phyloP scores from a whole-genome alignment of 2,113 vertebrate species.

The Naja naja region DNA sequence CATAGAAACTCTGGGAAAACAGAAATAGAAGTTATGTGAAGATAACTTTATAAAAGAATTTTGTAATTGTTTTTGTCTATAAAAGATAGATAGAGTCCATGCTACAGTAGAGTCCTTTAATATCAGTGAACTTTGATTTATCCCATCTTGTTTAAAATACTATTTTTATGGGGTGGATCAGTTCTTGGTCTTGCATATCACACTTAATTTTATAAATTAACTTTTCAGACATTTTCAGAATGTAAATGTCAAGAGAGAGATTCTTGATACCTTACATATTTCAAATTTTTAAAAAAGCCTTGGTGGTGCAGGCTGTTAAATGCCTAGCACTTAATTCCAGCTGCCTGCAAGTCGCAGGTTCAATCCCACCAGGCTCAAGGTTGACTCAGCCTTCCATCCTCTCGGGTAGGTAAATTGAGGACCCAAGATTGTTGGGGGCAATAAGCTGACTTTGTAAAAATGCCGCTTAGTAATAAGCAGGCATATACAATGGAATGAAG shows the following conservation, averaged over 20 bases:
- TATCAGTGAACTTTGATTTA: not conserved
- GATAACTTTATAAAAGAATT: not conserved
- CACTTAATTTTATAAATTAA: not conserved
- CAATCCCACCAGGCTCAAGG: no score
- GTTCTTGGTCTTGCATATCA: not conserved
- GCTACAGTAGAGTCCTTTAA: not conserved
- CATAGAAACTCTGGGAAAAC: not conserved
- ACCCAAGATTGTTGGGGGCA: no score
- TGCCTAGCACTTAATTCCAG: no score
- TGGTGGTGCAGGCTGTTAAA: no score
- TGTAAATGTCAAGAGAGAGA: not conserved
- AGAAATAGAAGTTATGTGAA: not conserved
- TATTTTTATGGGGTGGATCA: not conserved
- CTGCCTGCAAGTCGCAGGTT: no score
- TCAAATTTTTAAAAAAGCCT: no score
- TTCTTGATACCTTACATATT: not conserved
- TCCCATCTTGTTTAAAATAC: not conserved
- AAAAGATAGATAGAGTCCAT: not conserved
- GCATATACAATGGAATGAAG: no score
- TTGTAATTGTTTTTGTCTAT: not conserved
- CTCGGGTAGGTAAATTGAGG: no score
- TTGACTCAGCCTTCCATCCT: no score
- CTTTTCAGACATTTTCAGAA: not conserved
- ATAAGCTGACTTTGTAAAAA: no score
- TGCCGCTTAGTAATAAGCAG: no score